Conservation (phyloP, 2,113 vertebrate species). For the Ursus arctos region DNA sequence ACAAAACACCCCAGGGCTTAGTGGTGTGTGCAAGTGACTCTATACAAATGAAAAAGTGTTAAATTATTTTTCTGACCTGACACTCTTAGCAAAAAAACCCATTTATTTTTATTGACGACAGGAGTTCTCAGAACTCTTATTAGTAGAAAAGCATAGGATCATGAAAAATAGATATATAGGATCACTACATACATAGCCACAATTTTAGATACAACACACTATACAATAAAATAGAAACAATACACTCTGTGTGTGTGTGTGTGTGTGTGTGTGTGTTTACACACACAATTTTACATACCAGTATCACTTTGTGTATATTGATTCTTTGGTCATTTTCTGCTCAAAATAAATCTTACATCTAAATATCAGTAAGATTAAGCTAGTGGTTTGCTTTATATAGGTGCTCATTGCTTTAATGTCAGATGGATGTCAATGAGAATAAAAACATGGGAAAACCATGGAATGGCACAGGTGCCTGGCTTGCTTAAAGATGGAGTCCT, state of each 20-base stretch:
- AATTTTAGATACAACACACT: not conserved
- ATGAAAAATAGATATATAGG: not conserved
- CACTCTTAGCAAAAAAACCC: not conserved
- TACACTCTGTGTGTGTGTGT: not conserved
- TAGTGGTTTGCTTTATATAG: slow-evolving; percentile 44
- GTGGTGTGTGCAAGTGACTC: not conserved
- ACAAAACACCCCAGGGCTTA: not conserved
- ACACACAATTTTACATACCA: not conserved
- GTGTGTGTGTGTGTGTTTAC: not conserved
- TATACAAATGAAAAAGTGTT: not conserved
- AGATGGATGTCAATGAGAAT: slow-evolving; percentile 32
- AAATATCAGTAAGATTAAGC: slow-evolving; percentile 55
- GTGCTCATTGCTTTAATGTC: slow-evolving; percentile 31
- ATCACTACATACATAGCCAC: not conserved
- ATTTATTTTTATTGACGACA: slow-evolving; percentile 1
- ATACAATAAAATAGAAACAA: not conserved
- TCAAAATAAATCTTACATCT: slow-evolving; percentile 27
- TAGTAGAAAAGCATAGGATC: not conserved
- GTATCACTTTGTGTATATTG: not conserved
- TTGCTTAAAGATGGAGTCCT: slow-evolving; percentile 48
- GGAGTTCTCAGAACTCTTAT: not conserved
- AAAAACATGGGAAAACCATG: not conserved
- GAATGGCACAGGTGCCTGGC: not conserved
- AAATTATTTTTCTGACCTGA: not conserved
- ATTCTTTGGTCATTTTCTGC: slow-evolving; percentile 5